Base-by-base conservation (phyloP, 2,797 vertebrate species). In the Sebastes hubbsi region DNA sequence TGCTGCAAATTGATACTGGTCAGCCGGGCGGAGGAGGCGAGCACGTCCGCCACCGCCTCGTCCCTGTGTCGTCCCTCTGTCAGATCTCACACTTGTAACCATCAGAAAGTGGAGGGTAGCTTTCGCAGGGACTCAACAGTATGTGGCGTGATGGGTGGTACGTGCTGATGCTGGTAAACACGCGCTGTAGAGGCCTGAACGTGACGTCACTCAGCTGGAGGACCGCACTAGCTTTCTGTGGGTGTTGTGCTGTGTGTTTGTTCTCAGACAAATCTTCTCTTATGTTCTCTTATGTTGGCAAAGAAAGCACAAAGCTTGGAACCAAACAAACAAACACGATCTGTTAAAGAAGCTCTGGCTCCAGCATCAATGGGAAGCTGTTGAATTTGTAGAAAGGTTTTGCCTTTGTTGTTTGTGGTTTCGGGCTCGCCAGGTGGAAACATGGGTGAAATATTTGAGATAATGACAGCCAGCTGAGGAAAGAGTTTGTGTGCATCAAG, bases 381-480 rank as follows among this genome's bases (percentile, higher is more conserved):
- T 52, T 69, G 36, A 61, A 58, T 72, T 72, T 54, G 62, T 72
- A 34, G 52, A 70, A 75, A 79, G 27, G 14, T 36, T 72, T 65
- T 59, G 46, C 36, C 80, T 91, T 89, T 83, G 77, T 85, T 84
- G 85, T 86, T 76, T 81, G 86, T 67, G 86, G 89, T 80, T 91
- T 82, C 22, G 46, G 73, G 32, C 72, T 75, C 75, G 12, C 56
- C 84, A 86, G 91, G 90, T 93, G 77, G 74, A 91, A 89, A 87
- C 80, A 73, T 66, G 72, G 67, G 70, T 81, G 83, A 91, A 89
- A 75, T 76, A 52, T 69, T 67, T 84, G 70, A 1, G 68, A 78
- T 92, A 95, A 94, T 93, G 77, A 71, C 11, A 82, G 8, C 88
- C 94, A 91, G 92, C 88, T 93, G 91, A 83, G 65, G n/a, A 75